These are phyloP conservation scores for Zaprionus africanus DNA, from an alignment of 1,140 invertebrate genomes.

Conservation along the genomic window DNA sequence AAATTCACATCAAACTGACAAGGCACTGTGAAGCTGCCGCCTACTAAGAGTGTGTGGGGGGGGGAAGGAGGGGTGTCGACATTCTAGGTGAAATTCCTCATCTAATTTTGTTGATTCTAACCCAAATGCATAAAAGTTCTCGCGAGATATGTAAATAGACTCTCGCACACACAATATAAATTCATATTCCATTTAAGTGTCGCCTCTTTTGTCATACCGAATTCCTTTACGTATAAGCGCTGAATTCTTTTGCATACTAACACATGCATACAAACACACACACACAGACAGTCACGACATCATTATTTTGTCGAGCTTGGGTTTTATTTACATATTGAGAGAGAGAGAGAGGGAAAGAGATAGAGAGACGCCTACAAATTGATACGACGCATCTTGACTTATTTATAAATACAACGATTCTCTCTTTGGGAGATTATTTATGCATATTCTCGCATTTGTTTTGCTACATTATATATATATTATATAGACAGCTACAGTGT, in stretches of 20 bases:
- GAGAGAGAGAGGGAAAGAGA: not conserved
- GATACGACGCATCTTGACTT: constrained; percentile 35
- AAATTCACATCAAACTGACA: not conserved
- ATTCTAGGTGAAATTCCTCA: constrained; percentile 1
- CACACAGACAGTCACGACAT: constrained; percentile 2
- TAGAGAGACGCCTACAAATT: constrained; percentile 32
- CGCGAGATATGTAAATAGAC: constrained; percentile 21
- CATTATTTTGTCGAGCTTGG: constrained; percentile 32
- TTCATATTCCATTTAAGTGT: constrained; percentile 16
- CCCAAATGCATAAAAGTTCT: constrained; percentile 1
- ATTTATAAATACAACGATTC: constrained; percentile 19
- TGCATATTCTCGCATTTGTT: constrained; percentile 33
- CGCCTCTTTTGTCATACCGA: constrained; percentile 24
- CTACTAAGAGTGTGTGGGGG: not conserved
- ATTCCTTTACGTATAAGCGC: constrained; percentile 34
- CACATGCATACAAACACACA: not conserved
- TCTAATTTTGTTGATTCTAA: constrained; percentile 7
- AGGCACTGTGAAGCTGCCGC: not conserved
- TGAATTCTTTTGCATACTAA: constrained; percentile 29
- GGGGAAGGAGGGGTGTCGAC: not conserved
- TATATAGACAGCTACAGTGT: constrained; percentile 1
- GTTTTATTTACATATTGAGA: constrained; percentile 18
- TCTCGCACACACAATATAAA: constrained; percentile 6
- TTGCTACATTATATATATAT: constrained; percentile 3
- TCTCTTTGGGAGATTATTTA: constrained; percentile 28